A percentile compares a stretch with the other conserved stretches of the same genome.
Evolutionary conservation across 2,113 vertebrate genomes (phyloP).

Genomic region (Corythoichthys intestinalis): DNA sequence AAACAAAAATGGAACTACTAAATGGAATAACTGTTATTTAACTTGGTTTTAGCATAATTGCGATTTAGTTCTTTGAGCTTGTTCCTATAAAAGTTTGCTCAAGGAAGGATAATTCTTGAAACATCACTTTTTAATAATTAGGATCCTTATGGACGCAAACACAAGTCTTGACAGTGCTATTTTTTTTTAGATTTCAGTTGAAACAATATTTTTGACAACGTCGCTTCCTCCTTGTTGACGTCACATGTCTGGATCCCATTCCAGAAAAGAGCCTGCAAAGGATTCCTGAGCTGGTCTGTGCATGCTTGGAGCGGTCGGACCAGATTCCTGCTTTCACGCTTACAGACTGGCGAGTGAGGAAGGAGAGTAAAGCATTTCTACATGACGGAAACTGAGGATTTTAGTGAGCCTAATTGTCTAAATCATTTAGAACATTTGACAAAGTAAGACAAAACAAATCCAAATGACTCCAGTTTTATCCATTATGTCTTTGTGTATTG

Average conservation of each 20-base stretch:
- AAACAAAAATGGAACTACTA: not conserved
- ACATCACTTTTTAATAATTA: too few relatives aligned
- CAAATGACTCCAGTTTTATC: not conserved
- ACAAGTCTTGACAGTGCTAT: not conserved
- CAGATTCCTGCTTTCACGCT: conserved; percentile 58
- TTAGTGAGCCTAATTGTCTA: not conserved
- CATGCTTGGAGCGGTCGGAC: conserved; percentile 69
- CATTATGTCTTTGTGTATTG: not conserved
- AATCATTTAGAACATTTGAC: not conserved
- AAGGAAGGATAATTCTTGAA: not conserved
- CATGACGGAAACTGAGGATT: not conserved
- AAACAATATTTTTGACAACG: not conserved
- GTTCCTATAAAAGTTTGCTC: not conserved
- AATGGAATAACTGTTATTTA: not conserved
- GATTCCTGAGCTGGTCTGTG: conserved; percentile 73
- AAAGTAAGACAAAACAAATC: not conserved
- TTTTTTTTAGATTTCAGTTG: not conserved
- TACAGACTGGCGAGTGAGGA: conserved; percentile 6
- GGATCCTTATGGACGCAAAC: too few relatives aligned
- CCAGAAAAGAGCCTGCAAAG: conserved; percentile 46
- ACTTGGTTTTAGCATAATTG: not conserved
- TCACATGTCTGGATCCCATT: conserved; percentile 57
- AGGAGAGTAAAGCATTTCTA: conserved; percentile 38
- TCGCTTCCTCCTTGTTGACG: conserved; percentile 41
- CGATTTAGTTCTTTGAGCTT: not conserved